Percentiles rank a stretch among this genome's conserved stretches.
phyloP scores from a whole-genome alignment of 2,797 vertebrate species.

The Enteromius fasciolatus region DNA sequence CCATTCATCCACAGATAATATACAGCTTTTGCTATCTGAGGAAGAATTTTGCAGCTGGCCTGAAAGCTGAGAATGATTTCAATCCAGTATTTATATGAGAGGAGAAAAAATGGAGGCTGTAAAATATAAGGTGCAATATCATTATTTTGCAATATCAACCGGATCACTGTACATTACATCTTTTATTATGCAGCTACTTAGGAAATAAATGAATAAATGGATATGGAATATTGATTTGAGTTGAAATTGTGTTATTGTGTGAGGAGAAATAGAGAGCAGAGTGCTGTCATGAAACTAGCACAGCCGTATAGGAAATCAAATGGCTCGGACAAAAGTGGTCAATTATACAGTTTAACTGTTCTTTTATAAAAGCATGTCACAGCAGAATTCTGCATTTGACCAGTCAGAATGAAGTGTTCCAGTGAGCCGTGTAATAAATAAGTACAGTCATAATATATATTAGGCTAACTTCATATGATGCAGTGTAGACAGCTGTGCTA shows the following conservation, averaged over 20 bases:
- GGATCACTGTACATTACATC: not conserved
- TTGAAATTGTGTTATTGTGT: slow-evolving; percentile 20
- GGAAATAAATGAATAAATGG: not conserved
- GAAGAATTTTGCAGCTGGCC: slow-evolving; percentile 24
- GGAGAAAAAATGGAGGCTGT: not conserved
- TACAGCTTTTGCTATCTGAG: not conserved
- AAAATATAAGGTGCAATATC: not conserved
- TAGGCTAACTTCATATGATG: slow-evolving; percentile 43
- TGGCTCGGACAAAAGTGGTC: not conserved
- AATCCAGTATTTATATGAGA: slow-evolving; percentile 2
- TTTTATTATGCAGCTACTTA: slow-evolving; percentile 1
- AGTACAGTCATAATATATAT: slow-evolving; percentile 6
- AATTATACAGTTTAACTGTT: not conserved
- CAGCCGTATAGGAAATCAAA: not conserved
- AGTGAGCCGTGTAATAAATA: slow-evolving; percentile 10
- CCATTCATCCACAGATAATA: slow-evolving; percentile 43
- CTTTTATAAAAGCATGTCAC: not conserved
- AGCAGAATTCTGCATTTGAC: not conserved
- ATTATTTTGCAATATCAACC: not conserved
- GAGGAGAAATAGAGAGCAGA: not conserved
- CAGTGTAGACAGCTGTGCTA: slow-evolving; percentile 48
- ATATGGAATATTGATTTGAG: slow-evolving; percentile 13
- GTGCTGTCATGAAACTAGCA: slow-evolving; percentile 1
- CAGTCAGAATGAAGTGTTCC: not conserved
- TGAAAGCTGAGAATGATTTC: slow-evolving; percentile 50